A percentile compares a stretch with the other conserved stretches of the same genome.
phyloP scores from a whole-genome alignment of 2,888 invertebrate species.

The Meteorus cinctellus region DNA sequence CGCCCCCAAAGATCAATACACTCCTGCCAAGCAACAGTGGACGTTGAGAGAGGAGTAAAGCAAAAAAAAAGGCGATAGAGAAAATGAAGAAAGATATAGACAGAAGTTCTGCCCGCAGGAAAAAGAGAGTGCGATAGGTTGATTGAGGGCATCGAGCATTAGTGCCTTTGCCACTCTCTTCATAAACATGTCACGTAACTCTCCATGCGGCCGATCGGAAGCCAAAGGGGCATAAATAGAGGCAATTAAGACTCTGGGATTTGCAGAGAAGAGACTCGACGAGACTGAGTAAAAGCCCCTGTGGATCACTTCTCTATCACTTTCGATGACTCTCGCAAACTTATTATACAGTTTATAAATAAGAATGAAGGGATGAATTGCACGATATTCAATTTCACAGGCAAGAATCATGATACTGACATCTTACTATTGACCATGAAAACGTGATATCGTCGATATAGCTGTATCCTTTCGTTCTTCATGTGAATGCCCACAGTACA shows the following conservation, averaged over 20 bases:
- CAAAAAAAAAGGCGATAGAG: conserved; percentile 39
- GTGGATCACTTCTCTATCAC: conserved; percentile 37
- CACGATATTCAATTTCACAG: conserved; percentile 34
- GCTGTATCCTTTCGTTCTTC: conserved; percentile 21
- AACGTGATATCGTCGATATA: conserved; percentile 36
- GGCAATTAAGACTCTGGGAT: conserved; percentile 66
- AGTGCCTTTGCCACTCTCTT: conserved; percentile 61
- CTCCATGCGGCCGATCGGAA: conserved; percentile 57
- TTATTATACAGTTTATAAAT: not conserved
- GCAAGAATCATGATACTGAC: conserved; percentile 33
- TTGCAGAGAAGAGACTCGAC: conserved; percentile 41
- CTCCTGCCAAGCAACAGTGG: conserved; percentile 57
- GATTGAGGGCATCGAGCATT: conserved; percentile 70
- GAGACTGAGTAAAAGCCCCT: conserved; percentile 36
- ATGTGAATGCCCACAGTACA: conserved; percentile 46
- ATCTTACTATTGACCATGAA: conserved; percentile 49
- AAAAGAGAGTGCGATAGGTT: conserved; percentile 61
- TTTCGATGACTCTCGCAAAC: conserved; percentile 24
- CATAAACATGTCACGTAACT: conserved; percentile 72
- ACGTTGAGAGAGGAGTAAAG: conserved; percentile 33
- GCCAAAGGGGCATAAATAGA: conserved; percentile 72
- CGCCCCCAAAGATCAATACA: conserved; percentile 71
- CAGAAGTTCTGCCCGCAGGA: conserved; percentile 48
- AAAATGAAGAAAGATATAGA: conserved; percentile 35
- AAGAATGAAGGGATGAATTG: conserved; percentile 27